Evolutionary conservation across 2,888 invertebrate species (phyloP).

Genomic region (Phrixothrix hirtus): DNA sequence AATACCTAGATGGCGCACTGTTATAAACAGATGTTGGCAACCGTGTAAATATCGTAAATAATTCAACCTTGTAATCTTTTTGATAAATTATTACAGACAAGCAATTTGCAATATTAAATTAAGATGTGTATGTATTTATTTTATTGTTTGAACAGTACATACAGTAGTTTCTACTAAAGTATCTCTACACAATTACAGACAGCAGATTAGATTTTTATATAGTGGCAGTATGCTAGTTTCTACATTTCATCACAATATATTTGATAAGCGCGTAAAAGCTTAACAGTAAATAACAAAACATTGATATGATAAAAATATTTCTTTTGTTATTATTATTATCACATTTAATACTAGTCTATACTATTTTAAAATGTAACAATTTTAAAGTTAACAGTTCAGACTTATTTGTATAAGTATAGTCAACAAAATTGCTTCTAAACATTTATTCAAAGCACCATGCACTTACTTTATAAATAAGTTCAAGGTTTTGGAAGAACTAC

Average conservation of each 20-base stretch:
- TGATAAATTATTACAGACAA: too few species aligned
- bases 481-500: background rate
- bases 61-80: too few species aligned
- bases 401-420: background rate
- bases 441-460: background rate
- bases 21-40: too few species aligned
- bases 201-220: constrained; percentile 3
- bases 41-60: too few species aligned
- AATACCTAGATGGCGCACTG: too few species aligned
- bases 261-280: constrained; percentile 40
- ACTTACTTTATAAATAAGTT: background rate
- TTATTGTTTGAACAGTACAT: background rate
- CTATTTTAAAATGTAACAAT: too few species aligned
- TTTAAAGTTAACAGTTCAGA: too few species aligned
- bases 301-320: constrained; percentile 24
- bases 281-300: constrained; percentile 3
- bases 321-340: constrained; percentile 7
- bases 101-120: too few species aligned
- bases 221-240: constrained; percentile 20
- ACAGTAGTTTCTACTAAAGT: background rate
- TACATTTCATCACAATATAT: constrained; percentile 40
- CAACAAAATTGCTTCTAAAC: background rate
- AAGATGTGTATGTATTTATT: background rate
- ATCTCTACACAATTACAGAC: background rate
- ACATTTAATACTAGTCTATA: constrained; percentile 13